Evolutionary conservation across 2,888 invertebrate species (phyloP), one percentile per base, ranked within the genome.

Genomic region (Ernsta delagoae): DNA sequence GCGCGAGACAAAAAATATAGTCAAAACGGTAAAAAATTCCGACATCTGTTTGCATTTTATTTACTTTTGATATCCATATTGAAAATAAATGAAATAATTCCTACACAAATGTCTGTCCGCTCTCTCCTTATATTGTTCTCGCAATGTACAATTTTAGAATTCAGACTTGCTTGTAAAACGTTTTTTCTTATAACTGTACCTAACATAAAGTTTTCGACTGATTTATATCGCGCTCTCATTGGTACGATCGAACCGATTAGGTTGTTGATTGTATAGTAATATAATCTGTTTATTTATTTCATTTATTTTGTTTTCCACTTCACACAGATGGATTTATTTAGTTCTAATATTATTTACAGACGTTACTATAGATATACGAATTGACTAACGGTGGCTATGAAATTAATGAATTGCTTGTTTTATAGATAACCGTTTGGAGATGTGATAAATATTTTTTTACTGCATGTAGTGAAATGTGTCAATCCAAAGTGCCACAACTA

Each of bases 281-380:
- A 50, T 70, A 31, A 73, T 68, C 67, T 70, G 41, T 72, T 75
- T 82, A 79, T 84, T 85, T 86, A 84, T 83, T 83, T 84, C 12
- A 77, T 75, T 82, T 59, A 43, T 59, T 59, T 59, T 59, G 83
- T 83, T 78, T 74, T 82, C 79, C 66, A 59, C 43, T 83, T 75
- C 77, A 82, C 78, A 75, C 75, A 84, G 77, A 88, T 86, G 78
- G 83, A 85, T 85, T 89, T 88, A 85, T 87, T 86, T 84, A 88
- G 80, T 59, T 59, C 70, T 75, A 75, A 76, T 78, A 78, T 81
- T 78, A 78, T 79, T 75, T 77, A 75, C 78, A 74, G 73, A 74
- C 75, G 70, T 50, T 50, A 34, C 57, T 68, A 68, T 75, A 78
- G 80, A 77, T 34, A 43, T 66, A 45, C 8, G 45, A 56, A 56